Conservation (phyloP, 2,797 vertebrate genomes). For the Emys orbicularis region DNA sequence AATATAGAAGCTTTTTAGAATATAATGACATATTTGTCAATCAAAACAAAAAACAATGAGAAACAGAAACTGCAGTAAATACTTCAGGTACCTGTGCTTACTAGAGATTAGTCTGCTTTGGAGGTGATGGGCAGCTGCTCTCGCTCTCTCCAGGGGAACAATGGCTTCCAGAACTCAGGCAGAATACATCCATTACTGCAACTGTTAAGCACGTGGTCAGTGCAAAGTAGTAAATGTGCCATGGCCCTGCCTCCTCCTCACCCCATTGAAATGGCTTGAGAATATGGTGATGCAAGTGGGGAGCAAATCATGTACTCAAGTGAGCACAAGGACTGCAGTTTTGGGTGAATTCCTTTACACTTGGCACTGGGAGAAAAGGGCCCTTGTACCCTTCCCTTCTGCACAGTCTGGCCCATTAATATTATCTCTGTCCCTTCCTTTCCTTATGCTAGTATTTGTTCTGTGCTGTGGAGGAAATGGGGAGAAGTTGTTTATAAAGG, state of each 20-base stretch:
- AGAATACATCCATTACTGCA: neutral
- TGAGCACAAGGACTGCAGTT: neutral
- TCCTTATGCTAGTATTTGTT: neutral
- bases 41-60: neutral
- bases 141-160: fast-evolving
- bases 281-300: neutral
- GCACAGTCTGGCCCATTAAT: neutral
- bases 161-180: neutral
- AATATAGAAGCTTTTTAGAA: neutral
- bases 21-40: neutral
- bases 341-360: neutral
- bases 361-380: neutral
- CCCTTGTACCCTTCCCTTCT: neutral
- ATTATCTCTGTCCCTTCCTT: neutral
- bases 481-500: constrained; percentile 4
- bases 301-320: neutral
- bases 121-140: neutral
- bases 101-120: neutral
- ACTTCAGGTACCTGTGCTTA: neutral
- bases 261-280: neutral
- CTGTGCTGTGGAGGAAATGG: neutral
- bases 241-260: neutral
- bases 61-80: neutral
- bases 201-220: neutral
- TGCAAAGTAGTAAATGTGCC: neutral